Base-by-base conservation (phyloP, 2,888 invertebrate genomes). In the Ormyrus pomaceus region DNA sequence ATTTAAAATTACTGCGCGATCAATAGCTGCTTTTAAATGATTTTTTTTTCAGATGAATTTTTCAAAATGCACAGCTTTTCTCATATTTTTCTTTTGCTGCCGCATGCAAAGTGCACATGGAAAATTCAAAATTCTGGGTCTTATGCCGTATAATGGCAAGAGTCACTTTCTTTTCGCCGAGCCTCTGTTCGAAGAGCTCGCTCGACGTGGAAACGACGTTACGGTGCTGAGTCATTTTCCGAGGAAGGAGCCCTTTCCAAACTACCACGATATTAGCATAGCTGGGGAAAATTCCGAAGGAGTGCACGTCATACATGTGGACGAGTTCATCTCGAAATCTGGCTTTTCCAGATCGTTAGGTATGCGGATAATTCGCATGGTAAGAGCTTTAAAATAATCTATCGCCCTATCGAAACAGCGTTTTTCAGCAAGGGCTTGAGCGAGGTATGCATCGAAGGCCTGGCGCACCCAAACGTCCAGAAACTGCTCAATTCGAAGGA, bases 151-250 rank as follows among this genome's bases (percentile, higher is more conserved):
- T 84, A 91, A 93, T 6, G 94, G 95, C 2, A 94, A 93, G 84
- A 95, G 95, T 79, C 95, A 96, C 88, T 95, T 94, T 84, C 91
- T 93, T 50, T 93, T 94, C 34, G 94, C 94, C 85, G 91, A 92
- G 85, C 92, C 93, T 0, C 91, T 94, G 73, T 86, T 95, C 64
- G 91, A 91, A 59, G 94, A 93, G 83, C 87, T 95, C 74, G 93
- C 93, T 0, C 90, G 88, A 53, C 92, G 93, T 71, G 95, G 95
- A 0, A 95, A 95, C 85, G 92, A 94, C 81, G 89, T 95, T 0
- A 95, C 95, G 0, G 93, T 95, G 7, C 91, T 95, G 59, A 94
- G 94, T 5, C 93, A 94, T 87, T 95, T 94, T 82, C 93, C 94
- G 0, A 79, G 59, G 50, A 82, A 89, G 91, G 19, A 86, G 91